Conservation (phyloP, 2,113 vertebrate genomes). For the Ptilonorhynchus violaceus region DNA sequence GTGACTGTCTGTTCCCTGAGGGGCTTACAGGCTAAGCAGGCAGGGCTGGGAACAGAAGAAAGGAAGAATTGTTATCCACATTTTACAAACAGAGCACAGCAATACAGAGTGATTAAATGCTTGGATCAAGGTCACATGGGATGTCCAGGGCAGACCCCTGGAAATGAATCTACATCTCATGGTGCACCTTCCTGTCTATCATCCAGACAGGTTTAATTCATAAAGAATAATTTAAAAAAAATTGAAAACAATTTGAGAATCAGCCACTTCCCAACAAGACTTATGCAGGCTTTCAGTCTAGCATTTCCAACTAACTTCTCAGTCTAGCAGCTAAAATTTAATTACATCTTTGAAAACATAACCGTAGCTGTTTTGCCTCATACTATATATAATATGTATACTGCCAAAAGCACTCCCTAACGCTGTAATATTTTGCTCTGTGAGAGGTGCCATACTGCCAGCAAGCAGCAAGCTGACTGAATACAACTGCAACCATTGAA, state of each 20-base stretch:
- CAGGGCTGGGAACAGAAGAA: background rate
- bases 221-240: background rate
- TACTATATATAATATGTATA: background rate
- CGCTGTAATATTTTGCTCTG: background rate
- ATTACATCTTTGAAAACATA: constrained; percentile 31
- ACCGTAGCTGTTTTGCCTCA: background rate
- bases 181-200: background rate
- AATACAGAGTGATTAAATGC: background rate
- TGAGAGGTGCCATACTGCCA: constrained; percentile 2
- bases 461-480: background rate
- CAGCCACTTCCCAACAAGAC: background rate
- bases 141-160: background rate
- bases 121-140: background rate
- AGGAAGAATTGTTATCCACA: background rate
- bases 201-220: background rate
- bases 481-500: background rate
- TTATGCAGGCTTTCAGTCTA: background rate
- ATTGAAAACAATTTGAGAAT: background rate
- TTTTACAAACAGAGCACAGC: background rate
- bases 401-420: constrained; percentile 11
- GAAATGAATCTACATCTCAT: background rate
- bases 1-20: background rate
- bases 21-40: background rate
- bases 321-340: background rate
- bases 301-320: background rate